Percentiles rank a stretch among this genome's conserved stretches.
phyloP scores from a whole-genome alignment of 1,140 invertebrate genomes.

The Tetramorium simillimum region DNA sequence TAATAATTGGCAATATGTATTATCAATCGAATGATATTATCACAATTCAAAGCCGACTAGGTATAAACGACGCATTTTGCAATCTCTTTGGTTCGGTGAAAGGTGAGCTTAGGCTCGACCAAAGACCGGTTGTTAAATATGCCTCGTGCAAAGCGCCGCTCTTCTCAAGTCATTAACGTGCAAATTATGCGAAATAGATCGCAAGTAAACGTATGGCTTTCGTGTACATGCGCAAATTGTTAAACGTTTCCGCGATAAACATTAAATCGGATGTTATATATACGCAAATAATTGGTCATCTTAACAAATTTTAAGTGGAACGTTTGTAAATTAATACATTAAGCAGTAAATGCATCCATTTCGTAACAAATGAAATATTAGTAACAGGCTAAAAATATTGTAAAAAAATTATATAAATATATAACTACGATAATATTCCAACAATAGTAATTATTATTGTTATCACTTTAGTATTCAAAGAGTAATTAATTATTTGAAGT shows the following conservation, averaged over 20 bases:
- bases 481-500: background rate
- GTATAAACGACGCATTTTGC: conserved; percentile 2
- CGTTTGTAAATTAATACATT: background rate
- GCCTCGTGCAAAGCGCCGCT: background rate
- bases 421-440: background rate
- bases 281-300: background rate
- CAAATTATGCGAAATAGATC: conserved; percentile 44
- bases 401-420: background rate
- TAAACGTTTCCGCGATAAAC: background rate
- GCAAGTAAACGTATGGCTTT: background rate
- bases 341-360: no score
- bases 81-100: conserved; percentile 62
- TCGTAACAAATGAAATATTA: background rate
- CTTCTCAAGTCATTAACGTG: conserved; percentile 31
- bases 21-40: background rate
- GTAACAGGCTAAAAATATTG: background rate
- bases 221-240: background rate
- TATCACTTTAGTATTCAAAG: background rate
- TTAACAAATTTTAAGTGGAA: background rate
- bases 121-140: conserved; percentile 56
- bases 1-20: background rate
- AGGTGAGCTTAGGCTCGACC: conserved; percentile 67
- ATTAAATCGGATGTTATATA: background rate
- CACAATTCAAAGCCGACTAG: conserved; percentile 1
- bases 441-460: background rate